Percentiles rank a stretch among this genome's conserved stretches.
phyloP scores from a whole-genome alignment of 2,113 vertebrate species.

The Hemiscyllium ocellatum region DNA sequence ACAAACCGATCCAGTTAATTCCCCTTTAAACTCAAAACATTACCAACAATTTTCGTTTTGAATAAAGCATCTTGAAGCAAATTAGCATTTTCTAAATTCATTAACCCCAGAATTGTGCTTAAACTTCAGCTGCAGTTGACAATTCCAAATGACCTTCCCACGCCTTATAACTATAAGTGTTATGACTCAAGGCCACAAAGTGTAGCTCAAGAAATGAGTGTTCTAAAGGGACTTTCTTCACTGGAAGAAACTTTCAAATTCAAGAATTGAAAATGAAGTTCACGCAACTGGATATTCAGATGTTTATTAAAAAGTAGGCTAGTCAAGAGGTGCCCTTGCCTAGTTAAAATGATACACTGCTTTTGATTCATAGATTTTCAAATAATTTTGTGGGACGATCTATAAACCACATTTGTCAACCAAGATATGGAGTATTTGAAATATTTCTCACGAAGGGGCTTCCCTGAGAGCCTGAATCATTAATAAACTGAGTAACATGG shows the following conservation, averaged over 20 bases:
- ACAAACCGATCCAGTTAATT: background rate
- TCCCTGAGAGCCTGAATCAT: too few relatives aligned
- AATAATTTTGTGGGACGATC: background rate
- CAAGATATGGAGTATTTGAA: background rate
- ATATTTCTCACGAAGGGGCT: background rate
- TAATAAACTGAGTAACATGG: background rate
- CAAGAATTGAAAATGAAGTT: background rate
- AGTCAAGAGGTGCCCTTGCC: background rate
- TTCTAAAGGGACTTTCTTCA: slow-evolving; percentile 1
- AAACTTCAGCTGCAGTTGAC: background rate
- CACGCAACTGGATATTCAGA: background rate
- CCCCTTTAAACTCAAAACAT: background rate
- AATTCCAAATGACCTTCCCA: background rate
- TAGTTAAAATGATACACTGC: background rate
- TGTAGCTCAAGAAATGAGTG: slow-evolving; percentile 22
- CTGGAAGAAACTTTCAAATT: background rate
- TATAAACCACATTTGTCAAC: background rate
- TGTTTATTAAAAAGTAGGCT: background rate
- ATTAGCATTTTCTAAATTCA: background rate
- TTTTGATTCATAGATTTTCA: background rate
- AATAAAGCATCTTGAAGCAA: background rate
- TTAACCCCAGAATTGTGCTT: background rate
- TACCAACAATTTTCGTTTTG: background rate
- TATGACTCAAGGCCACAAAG: background rate
- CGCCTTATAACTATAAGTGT: background rate